Conservation (phyloP, 2,113 vertebrate species). For the Siniperca knerii region DNA sequence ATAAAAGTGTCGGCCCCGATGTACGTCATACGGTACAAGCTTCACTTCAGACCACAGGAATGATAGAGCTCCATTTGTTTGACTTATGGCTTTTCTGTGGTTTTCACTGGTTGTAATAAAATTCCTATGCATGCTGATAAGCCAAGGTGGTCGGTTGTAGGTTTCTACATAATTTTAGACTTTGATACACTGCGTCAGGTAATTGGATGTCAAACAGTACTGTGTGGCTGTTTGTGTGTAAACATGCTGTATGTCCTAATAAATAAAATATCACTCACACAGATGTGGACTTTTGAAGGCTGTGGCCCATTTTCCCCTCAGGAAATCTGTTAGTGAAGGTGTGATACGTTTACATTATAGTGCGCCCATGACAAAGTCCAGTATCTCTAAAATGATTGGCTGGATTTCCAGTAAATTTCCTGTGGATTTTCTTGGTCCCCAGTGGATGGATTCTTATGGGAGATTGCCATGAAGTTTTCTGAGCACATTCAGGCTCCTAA, state of each 20-base stretch:
- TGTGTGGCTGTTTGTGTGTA: slow-evolving; percentile 1
- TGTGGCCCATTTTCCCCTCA: neutral
- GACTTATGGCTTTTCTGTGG: slow-evolving; percentile 34
- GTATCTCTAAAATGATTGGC: neutral
- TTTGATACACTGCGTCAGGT: slow-evolving; percentile 12
- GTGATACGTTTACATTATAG: neutral
- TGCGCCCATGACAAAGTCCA: no score
- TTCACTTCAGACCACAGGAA: slow-evolving; percentile 11
- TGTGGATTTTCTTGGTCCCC: neutral
- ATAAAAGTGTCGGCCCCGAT: slow-evolving; percentile 30
- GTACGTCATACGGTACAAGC: slow-evolving; percentile 22
- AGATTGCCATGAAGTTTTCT: neutral
- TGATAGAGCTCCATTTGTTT: slow-evolving; percentile 19
- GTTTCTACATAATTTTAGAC: slow-evolving; percentile 16
- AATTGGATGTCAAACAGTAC: slow-evolving; percentile 36
- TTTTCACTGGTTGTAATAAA: slow-evolving; percentile 29
- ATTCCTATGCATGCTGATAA: slow-evolving; percentile 49
- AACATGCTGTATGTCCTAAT: slow-evolving; percentile 27
- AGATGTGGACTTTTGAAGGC: slow-evolving; percentile 26
- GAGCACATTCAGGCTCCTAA: neutral
- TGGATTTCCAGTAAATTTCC: neutral
- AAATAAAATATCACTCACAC: slow-evolving; percentile 14
- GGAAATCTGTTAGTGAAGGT: neutral
- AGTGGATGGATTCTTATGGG: neutral
- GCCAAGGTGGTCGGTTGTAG: neutral